These are phyloP conservation scores for Hippopotamyrus pictus DNA, from an alignment of 2,797 vertebrate genomes.

Conservation along the genomic window DNA sequence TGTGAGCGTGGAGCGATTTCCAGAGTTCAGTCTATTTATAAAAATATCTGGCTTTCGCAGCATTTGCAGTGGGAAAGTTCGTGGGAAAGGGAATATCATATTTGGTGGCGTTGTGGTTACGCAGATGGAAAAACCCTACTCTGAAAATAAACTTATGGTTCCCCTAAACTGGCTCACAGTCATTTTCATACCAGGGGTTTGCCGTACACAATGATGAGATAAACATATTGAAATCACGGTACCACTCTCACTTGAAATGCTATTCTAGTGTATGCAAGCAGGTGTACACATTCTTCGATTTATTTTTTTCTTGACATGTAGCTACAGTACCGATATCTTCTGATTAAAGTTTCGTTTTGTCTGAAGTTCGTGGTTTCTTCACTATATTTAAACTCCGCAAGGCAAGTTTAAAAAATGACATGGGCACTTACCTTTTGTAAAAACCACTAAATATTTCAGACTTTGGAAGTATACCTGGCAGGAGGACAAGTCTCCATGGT, in stretches of 20 bases:
- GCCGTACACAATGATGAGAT: not conserved
- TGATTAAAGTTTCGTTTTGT: not conserved
- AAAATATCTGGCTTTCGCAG: not conserved
- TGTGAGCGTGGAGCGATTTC: not conserved
- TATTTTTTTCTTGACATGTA: not conserved
- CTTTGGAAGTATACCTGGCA: not conserved
- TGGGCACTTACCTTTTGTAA: not conserved
- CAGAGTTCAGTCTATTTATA: not conserved
- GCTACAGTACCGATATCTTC: not conserved
- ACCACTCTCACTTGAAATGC: not conserved
- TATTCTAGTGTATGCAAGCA: not conserved
- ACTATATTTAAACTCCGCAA: not conserved
- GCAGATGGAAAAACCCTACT: constrained; percentile 61
- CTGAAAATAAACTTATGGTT: constrained; percentile 57
- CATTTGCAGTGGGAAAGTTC: not conserved
- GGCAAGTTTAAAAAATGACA: not conserved
- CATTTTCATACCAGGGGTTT: not conserved
- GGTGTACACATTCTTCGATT: not conserved
- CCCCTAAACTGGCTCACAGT: constrained; percentile 27
- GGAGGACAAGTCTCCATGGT: not conserved
- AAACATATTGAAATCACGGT: not conserved
- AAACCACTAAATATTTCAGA: not conserved
- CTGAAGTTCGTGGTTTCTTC: not conserved
- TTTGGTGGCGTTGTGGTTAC: constrained; percentile 50
- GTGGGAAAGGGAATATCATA: not conserved